Evolutionary conservation across 2,888 invertebrate genomes (phyloP).

Genomic region (Glomeris marginata): DNA sequence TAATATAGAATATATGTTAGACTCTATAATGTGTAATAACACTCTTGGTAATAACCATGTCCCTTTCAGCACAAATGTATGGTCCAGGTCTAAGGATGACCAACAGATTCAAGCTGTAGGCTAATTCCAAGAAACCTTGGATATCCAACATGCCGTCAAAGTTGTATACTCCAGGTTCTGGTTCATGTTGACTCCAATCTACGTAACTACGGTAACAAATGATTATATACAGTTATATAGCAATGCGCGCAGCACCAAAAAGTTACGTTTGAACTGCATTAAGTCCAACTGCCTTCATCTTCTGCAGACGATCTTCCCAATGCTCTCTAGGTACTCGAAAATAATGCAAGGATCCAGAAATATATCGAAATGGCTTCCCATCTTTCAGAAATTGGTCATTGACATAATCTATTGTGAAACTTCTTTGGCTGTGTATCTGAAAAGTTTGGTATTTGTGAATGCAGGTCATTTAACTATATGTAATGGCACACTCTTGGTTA

Average conservation of each 20-base stretch:
- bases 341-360: conserved; percentile 74
- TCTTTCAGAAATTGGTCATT: conserved; percentile 14
- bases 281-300: conserved; percentile 65
- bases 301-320: conserved; percentile 63
- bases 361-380: conserved; percentile 45
- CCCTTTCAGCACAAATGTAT: conserved; percentile 84
- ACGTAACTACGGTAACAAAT: conserved; percentile 47
- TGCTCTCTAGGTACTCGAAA: conserved; percentile 63
- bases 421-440: too few species aligned
- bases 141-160: conserved; percentile 46
- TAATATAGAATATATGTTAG: not conserved
- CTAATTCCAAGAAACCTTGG: conserved; percentile 49
- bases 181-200: conserved; percentile 80
- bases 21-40: too few species aligned
- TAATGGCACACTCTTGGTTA: too few species aligned
- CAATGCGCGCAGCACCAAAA: too few species aligned
- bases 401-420: conserved; percentile 9
- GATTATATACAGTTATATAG: not conserved
- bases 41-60: too few species aligned
- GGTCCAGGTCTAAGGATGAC: conserved; percentile 76
- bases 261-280: conserved; percentile 71
- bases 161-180: conserved; percentile 53
- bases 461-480: too few species aligned
- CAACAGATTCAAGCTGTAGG: conserved; percentile 57
- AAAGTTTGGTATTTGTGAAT: too few species aligned